phyloP scores from a whole-genome alignment of 92 coral and sea anemone species.

The Porites evermanni region DNA sequence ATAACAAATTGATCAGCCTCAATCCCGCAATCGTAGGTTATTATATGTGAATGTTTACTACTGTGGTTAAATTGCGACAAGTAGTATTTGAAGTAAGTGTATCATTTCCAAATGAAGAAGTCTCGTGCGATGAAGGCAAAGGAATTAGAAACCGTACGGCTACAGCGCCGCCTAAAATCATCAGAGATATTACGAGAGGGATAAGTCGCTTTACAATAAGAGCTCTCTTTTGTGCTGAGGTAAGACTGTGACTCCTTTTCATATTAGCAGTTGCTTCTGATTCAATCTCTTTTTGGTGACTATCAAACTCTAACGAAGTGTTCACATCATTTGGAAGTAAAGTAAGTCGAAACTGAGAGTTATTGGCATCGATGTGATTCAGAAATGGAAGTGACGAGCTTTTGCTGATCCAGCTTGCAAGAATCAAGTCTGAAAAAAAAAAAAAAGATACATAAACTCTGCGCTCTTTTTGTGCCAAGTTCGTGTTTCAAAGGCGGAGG shows the following conservation, averaged over 20 bases:
- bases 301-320: background rate
- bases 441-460: no score
- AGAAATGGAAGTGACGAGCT: constrained; percentile 27
- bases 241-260: background rate
- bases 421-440: background rate
- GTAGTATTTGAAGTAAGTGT: constrained; percentile 14
- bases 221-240: constrained; percentile 22
- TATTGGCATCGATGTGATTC: background rate
- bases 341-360: background rate
- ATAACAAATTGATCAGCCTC: no score
- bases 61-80: background rate
- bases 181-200: constrained; percentile 32
- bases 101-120: constrained; percentile 1
- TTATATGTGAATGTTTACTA: no score
- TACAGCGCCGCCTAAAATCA: constrained; percentile 50
- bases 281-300: background rate
- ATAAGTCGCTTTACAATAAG: constrained; percentile 22
- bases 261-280: background rate
- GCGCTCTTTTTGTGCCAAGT: background rate
- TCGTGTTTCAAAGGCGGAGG: background rate
- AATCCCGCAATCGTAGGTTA: no score
- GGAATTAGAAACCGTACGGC: constrained; percentile 58
- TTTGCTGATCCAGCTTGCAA: constrained; percentile 39
- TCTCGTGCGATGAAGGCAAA: constrained; percentile 31
- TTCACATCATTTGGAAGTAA: background rate